These are phyloP conservation scores for Drosophila pseudotakahashii DNA, from an alignment of 2,888 invertebrate species.

Conservation along the genomic window DNA sequence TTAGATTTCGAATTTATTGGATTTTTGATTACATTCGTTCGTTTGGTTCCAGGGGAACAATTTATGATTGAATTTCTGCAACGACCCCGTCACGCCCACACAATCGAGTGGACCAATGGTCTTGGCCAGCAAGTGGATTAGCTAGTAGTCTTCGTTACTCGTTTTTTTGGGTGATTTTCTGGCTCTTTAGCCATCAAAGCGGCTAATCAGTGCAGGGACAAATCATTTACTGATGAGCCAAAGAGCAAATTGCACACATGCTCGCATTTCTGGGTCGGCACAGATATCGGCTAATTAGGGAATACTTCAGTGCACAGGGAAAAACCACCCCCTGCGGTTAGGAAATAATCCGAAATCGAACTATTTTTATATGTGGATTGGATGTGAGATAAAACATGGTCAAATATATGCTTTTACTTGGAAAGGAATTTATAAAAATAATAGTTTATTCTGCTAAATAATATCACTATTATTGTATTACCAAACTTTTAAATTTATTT, in stretches of 20 bases:
- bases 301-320: slow-evolving; percentile 51
- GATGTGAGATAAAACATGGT: neutral
- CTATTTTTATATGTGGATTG: neutral
- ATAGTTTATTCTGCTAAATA: too few relatives aligned
- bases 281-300: slow-evolving; percentile 65
- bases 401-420: too few relatives aligned
- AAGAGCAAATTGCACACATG: slow-evolving; percentile 75
- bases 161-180: slow-evolving; percentile 51
- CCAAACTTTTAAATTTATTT: too few relatives aligned
- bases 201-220: slow-evolving; percentile 74
- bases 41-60: slow-evolving; percentile 34
- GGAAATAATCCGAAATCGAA: neutral
- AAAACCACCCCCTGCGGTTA: slow-evolving; percentile 43
- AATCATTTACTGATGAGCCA: slow-evolving; percentile 66
- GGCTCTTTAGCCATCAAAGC: slow-evolving; percentile 60
- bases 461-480: too few relatives aligned
- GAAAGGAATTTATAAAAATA: too few relatives aligned
- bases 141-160: slow-evolving; percentile 14
- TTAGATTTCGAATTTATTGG: slow-evolving; percentile 69
- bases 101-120: slow-evolving; percentile 27
- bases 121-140: slow-evolving; percentile 30
- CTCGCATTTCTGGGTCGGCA: slow-evolving; percentile 53
- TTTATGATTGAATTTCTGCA: slow-evolving; percentile 57
- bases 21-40: slow-evolving; percentile 67
- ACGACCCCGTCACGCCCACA: slow-evolving; percentile 52